phyloP scores from a whole-genome alignment of 1,140 invertebrate species.

The Drosophila saltans region DNA sequence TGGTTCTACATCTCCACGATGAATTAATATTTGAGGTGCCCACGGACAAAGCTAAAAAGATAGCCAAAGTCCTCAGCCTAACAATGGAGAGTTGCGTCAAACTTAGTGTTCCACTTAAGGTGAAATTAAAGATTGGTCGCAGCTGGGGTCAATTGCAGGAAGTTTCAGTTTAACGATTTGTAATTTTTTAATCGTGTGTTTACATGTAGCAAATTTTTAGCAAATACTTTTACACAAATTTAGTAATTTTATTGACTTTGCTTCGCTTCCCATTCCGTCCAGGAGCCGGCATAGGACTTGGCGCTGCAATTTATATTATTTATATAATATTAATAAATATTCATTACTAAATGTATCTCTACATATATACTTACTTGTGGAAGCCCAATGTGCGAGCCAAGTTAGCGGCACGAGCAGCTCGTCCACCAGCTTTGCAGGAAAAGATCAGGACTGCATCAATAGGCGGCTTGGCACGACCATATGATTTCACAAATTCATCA shows the following conservation, averaged over 20 bases:
- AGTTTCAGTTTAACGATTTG: constrained; percentile 56
- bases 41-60: constrained; percentile 85
- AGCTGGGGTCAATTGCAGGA: constrained; percentile 91
- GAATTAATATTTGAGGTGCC: constrained; percentile 97
- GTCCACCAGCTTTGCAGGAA: constrained; percentile 84
- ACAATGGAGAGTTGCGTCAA: constrained; percentile 92
- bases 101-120: constrained; percentile 91
- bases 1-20: constrained; percentile 97
- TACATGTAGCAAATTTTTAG: constrained; percentile 17
- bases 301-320: constrained; percentile 87
- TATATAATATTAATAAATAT: constrained; percentile 36
- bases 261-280: constrained; percentile 88
- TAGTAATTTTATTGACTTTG: constrained; percentile 28
- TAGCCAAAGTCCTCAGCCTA: constrained; percentile 88
- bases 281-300: constrained; percentile 94
- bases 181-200: constrained; percentile 4
- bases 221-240: constrained; percentile 18
- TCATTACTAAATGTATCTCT: constrained; percentile 22
- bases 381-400: constrained; percentile 84
- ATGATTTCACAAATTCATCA: constrained; percentile 84
- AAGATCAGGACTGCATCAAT: constrained; percentile 84
- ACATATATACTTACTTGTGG: constrained; percentile 81
- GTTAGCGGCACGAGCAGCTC: constrained; percentile 84
- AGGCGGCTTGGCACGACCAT: constrained; percentile 83
- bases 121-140: constrained; percentile 92